These are phyloP conservation scores for Sacculina carcini DNA, from an alignment of 2,888 invertebrate genomes.

Conservation along the genomic window DNA sequence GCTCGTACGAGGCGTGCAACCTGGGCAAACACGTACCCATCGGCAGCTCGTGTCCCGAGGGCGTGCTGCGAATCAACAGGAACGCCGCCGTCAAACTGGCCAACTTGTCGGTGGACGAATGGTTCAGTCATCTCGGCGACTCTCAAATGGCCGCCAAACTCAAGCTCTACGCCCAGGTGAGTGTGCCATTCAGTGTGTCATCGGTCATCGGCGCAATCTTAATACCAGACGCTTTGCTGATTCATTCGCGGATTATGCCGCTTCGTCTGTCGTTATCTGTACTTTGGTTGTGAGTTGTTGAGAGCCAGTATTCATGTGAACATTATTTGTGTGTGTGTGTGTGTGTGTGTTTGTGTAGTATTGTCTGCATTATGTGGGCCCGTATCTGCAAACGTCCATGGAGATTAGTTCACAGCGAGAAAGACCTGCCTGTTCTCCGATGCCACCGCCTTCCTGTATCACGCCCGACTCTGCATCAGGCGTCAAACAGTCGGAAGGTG, in stretches of 20 bases:
- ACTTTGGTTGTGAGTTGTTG: too few relatives aligned
- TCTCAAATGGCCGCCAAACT: conserved; percentile 54
- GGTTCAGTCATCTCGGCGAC: conserved; percentile 60
- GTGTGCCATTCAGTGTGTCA: neutral
- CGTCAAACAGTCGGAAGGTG: conserved; percentile 7
- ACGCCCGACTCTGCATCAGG: conserved; percentile 10
- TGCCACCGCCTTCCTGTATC: conserved; percentile 24
- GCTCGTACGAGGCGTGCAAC: conserved; percentile 77
- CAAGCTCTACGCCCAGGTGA: conserved; percentile 54
- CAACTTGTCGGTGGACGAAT: conserved; percentile 49
- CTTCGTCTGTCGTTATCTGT: too few relatives aligned
- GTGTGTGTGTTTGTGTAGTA: conserved; percentile 21
- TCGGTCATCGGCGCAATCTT: neutral
- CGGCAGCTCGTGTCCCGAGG: conserved; percentile 52
- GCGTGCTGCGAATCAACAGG: conserved; percentile 56
- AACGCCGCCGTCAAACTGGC: conserved; percentile 32
- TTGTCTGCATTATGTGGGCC: conserved; percentile 45
- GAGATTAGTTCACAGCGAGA: conserved; percentile 30
- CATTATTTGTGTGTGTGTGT: too few relatives aligned
- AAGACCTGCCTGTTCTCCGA: conserved; percentile 26
- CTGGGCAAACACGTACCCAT: conserved; percentile 81
- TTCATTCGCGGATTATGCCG: too few relatives aligned
- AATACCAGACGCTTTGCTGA: neutral
- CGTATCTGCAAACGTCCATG: conserved; percentile 42
- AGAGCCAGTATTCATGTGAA: too few relatives aligned